Base-by-base conservation (phyloP, 2,113 vertebrate species). In the Apeltes quadracus region DNA sequence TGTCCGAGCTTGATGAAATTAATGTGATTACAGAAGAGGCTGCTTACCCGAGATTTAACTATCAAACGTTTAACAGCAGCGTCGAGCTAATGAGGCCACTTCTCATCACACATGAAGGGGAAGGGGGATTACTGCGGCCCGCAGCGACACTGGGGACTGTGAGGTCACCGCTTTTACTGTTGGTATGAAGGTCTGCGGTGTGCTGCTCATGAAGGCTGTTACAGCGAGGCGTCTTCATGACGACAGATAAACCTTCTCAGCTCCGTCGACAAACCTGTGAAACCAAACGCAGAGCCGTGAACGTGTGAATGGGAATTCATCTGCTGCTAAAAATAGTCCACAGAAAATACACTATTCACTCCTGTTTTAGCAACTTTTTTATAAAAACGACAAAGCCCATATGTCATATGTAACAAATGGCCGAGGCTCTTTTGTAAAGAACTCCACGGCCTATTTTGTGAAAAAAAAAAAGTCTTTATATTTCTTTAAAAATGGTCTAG, bases 11-110 rank as follows among this genome's bases (percentile, higher is more conserved):
- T 64, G 82, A 84, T 83, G 76, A 61, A 83, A 81, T 81, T 89
- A 90, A 92, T 88, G 88, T 87, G 88, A 93, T 93, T 92, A 91
- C 67, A 76, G 55, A 73, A 46, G 77, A 71, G 76, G 72, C 81
- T 78, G 69, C 87, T 83, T 85, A 90, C 75, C 74, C 70, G 16
- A 32, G 61, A 87, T 90, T 88, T 82, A 78, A 79, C 81, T 61
- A 83, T 81, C 62, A 65, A 87, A 81, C 76, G 76, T 85, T 81
- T 67, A 74, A 87, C 75, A 85, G 80, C 66, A 79, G 72, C 7
- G 12, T 36, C 11, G 44, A 84, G 75, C 82, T 85, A 88, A 88
- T 88, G 83, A 84, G 84, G 57, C 59, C 58, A 43, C 61, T 77
- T 54, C 83, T 84, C 80, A 69, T 78, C 80, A 51, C 76, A 81